A percentile compares a stretch with the other conserved stretches of the same genome.
phyloP scores from a whole-genome alignment of 2,113 vertebrate species.

The Leucopsar rothschildi region DNA sequence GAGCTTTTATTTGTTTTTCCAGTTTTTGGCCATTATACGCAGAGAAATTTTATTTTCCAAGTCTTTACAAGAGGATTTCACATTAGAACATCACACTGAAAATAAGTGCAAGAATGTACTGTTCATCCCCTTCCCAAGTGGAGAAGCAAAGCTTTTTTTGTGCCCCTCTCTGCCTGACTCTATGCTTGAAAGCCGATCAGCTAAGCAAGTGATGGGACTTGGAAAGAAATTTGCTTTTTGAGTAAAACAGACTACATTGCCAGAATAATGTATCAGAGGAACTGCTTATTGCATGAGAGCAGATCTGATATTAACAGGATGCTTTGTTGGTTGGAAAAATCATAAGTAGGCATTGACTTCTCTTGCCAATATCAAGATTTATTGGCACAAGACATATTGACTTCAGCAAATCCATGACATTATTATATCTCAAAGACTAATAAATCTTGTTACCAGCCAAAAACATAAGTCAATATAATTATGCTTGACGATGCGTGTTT shows the following conservation, averaged over 20 bases:
- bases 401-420: slow-evolving; percentile 68
- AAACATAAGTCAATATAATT: slow-evolving; percentile 74
- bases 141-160: neutral
- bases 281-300: slow-evolving; percentile 7
- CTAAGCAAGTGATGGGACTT: neutral
- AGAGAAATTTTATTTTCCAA: neutral
- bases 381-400: slow-evolving; percentile 74
- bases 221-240: slow-evolving; percentile 16
- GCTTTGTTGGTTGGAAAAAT: slow-evolving; percentile 67
- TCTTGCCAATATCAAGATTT: slow-evolving; percentile 76
- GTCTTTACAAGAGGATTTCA: neutral
- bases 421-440: slow-evolving; percentile 73
- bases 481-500: slow-evolving; percentile 68
- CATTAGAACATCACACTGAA: neutral
- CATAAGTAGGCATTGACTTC: slow-evolving; percentile 74
- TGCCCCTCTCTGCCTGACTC: neutral
- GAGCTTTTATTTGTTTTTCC: neutral
- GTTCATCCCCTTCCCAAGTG: neutral
- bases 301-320: slow-evolving; percentile 55
- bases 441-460: slow-evolving; percentile 74
- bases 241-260: slow-evolving; percentile 35
- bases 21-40: neutral
- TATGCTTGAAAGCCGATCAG: neutral
- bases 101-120: neutral
- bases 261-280: slow-evolving; percentile 39